A percentile compares a stretch with the other conserved stretches of the same genome.
phyloP scores from a whole-genome alignment of 2,797 vertebrate species.

The Hemibagrus guttatus region DNA sequence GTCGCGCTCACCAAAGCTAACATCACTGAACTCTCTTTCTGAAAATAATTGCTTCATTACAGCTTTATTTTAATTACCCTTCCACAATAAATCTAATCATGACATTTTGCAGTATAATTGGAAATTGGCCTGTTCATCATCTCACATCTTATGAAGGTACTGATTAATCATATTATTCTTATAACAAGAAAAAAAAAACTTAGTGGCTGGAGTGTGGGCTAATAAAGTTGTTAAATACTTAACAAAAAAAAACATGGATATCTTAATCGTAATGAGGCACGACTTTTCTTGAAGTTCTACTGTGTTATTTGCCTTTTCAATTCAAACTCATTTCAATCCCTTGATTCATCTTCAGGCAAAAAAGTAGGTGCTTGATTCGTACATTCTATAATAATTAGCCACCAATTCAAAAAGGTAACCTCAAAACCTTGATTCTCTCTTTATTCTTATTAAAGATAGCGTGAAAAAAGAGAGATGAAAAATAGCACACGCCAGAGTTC shows the following conservation, averaged over 20 bases:
- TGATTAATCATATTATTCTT: conserved; percentile 36
- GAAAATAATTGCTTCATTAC: conserved; percentile 44
- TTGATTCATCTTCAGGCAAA: background rate
- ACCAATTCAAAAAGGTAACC: background rate
- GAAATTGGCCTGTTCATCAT: conserved; percentile 33
- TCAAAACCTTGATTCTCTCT: background rate
- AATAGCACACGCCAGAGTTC: background rate
- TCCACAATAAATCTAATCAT: conserved; percentile 35
- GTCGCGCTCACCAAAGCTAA: background rate
- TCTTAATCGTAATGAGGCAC: background rate
- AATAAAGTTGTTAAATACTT: background rate
- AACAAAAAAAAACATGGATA: background rate
- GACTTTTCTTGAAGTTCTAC: background rate
- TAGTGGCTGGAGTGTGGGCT: background rate
- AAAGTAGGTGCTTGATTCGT: background rate
- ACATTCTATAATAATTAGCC: background rate
- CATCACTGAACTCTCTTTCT: conserved; percentile 21
- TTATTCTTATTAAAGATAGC: conserved; percentile 12
- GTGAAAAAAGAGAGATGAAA: background rate
- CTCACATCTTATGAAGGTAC: background rate
- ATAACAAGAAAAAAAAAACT: background rate
- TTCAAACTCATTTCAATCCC: background rate
- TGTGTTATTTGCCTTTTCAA: background rate
- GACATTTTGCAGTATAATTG: conserved; percentile 34
- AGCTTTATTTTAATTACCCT: conserved; percentile 40